phyloP scores from a whole-genome alignment of 2,797 vertebrate species.

The Gymnothorax javanicus region DNA sequence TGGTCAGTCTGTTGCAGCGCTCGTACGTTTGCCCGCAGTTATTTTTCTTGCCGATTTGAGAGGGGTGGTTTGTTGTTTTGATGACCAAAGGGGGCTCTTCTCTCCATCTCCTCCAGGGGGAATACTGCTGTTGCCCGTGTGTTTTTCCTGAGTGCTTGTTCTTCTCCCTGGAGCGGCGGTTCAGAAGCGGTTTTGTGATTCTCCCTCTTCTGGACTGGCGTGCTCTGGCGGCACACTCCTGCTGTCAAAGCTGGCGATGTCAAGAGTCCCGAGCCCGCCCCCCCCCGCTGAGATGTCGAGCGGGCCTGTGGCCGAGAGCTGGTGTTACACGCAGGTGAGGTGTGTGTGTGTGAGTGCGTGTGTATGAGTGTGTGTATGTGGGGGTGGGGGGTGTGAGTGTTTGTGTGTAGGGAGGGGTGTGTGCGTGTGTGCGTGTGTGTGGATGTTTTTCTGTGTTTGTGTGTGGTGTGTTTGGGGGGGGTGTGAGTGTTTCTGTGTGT shows the following conservation, averaged over 20 bases:
- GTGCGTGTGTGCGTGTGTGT: neutral
- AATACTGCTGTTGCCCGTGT: constrained; percentile 54
- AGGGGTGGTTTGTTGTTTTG: constrained; percentile 14
- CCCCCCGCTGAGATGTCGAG: constrained; percentile 99
- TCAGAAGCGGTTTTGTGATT: constrained; percentile 18
- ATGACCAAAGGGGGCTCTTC: constrained; percentile 9
- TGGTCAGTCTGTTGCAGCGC: neutral
- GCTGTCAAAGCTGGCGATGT: constrained; percentile 95
- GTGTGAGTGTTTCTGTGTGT: neutral
- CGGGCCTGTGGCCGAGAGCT: constrained; percentile 97
- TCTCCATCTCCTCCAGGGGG: constrained; percentile 51
- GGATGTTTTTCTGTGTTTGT: neutral
- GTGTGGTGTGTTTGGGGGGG: neutral
- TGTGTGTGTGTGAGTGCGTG: constrained; percentile 2
- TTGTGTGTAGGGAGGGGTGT: neutral
- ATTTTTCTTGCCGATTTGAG: constrained; percentile 1
- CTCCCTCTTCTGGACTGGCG: constrained; percentile 56
- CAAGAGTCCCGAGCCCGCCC: constrained; percentile 98
- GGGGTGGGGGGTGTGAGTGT: neutral
- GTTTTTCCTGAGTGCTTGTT: constrained; percentile 42
- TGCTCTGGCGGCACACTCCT: constrained; percentile 56
- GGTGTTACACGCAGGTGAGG: constrained; percentile 94
- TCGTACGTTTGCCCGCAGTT: neutral
- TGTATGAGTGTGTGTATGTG: constrained; percentile 17
- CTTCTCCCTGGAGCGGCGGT: constrained; percentile 52